These are phyloP conservation scores for Oscheius sp. DNA, from an alignment of 2,888 invertebrate species.

Conservation along the genomic window DNA sequence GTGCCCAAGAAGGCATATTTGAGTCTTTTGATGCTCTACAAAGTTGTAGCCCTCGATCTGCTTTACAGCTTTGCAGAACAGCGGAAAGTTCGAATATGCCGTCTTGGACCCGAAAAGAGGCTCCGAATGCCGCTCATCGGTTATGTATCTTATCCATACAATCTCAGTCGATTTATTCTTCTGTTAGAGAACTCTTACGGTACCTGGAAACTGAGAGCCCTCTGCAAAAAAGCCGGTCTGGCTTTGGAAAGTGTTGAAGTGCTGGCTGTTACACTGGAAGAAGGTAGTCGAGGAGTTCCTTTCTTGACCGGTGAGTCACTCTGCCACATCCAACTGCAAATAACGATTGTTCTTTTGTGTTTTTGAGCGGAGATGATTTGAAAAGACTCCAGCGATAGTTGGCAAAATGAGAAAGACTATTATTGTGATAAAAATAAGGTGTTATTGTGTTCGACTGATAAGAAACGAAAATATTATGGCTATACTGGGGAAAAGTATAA, in stretches of 20 bases:
- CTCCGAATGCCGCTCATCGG: too few relatives aligned
- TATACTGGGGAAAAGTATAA: neutral
- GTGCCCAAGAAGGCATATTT: too few relatives aligned
- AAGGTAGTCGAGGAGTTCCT: neutral
- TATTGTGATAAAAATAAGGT: neutral
- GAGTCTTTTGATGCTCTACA: too few relatives aligned
- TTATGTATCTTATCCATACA: too few relatives aligned
- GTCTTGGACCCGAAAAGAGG: too few relatives aligned
- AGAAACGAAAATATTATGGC: neutral
- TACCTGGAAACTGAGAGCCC: slow-evolving; percentile 37
- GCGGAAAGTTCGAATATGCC: too few relatives aligned
- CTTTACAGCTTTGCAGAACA: too few relatives aligned
- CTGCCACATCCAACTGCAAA: slow-evolving; percentile 27
- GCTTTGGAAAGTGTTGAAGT: slow-evolving; percentile 5
- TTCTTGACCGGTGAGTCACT: slow-evolving; percentile 27
- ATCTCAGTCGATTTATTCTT: too few relatives aligned
- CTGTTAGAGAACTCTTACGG: too few relatives aligned
- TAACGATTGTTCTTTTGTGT: neutral
- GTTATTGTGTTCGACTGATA: neutral
- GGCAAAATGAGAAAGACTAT: neutral
- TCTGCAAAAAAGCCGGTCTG: slow-evolving; percentile 17
- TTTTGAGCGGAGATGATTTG: neutral
- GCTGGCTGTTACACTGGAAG: slow-evolving; percentile 4
- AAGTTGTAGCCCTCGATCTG: too few relatives aligned
- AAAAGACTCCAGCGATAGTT: neutral